Evolutionary conservation across 2,888 invertebrate genomes (phyloP).

Genomic region (Pristionchus japonicus): DNA sequence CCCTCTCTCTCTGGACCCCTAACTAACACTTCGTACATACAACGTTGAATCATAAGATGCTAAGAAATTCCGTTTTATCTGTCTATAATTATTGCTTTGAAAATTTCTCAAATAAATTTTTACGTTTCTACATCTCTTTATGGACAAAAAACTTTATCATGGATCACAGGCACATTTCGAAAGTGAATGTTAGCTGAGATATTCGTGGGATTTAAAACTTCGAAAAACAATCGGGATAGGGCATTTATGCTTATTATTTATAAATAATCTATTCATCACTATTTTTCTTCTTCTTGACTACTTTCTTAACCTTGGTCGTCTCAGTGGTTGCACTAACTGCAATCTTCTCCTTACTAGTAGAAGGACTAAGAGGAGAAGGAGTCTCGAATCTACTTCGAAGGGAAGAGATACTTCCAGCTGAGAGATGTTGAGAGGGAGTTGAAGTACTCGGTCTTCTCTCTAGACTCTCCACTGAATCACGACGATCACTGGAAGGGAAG

Average conservation of each 20-base stretch:
- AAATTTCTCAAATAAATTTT: neutral
- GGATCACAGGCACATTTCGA: neutral
- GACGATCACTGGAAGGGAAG: neutral
- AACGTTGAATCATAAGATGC: neutral
- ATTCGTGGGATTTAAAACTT: too few relatives aligned
- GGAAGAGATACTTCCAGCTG: neutral
- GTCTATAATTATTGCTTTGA: neutral
- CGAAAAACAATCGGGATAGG: neutral
- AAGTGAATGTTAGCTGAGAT: neutral
- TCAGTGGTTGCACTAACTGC: neutral
- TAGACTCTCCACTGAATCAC: slow-evolving; percentile 1
- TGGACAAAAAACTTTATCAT: neutral
- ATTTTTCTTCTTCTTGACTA: neutral
- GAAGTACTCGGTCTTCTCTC: slow-evolving; percentile 29
- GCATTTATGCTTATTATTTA: neutral
- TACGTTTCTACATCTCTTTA: neutral
- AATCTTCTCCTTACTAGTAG: neutral
- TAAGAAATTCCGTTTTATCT: neutral
- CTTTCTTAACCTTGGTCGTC: slow-evolving; percentile 8
- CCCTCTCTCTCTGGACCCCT: neutral
- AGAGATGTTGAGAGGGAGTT: neutral
- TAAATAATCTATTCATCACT: neutral
- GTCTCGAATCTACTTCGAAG: slow-evolving; percentile 16
- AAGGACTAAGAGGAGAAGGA: neutral
- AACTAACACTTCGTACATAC: neutral